Evolutionary conservation across 30 jellyfish, hydroid and myxozoan genomes (phyloP), one percentile per base, ranked within the genome.

Genomic region (Chrysaora quinquecirrha): DNA sequence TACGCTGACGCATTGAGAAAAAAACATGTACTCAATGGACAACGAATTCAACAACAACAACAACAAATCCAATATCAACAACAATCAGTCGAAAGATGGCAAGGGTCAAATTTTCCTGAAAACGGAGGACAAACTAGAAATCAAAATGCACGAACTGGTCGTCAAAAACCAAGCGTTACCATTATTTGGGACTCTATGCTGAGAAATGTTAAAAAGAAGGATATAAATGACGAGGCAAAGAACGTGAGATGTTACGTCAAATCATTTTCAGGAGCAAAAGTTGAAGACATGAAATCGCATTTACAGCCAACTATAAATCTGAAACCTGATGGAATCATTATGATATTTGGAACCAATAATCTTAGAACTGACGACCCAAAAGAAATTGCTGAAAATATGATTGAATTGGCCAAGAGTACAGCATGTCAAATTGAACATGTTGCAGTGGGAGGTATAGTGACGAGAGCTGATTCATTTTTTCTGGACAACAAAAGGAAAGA

Each of bases 351-450:
- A 14, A 38, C 54, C 14, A 38, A 38, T 14, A 38, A 38, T 38
- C 54, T 38, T 38, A 14, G 54, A 38, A 38, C 6, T 38, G 33
- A 61, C 12, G 33, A 61, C n/a, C 35, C 11, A 16, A 30, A 61
- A 61, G 35, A 61, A 61, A 61, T 3, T 61, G 73, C 73, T 16
- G 73, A 23, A 30, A 61, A 61, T 23, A 61, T 61, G 1, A 61
- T 61, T 61, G 73, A 30, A 61, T 19, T 61, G 73, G 73, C 73
- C 12, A 61, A 1, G 73, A 61, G 35, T 9, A 61, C 73, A 28
- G 73, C 73, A 61, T 12, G 73, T 61, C 73, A 61, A 30, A 61
- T 61, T 61, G 73, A 61, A 30, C 73, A 61, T 4, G 73, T 61
- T 61, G 73, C 73, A 61, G 31, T 61, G 33, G 30, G 35, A 61